Conservation (phyloP, 1,140 invertebrate species). For the Apocrypta bakeri region DNA sequence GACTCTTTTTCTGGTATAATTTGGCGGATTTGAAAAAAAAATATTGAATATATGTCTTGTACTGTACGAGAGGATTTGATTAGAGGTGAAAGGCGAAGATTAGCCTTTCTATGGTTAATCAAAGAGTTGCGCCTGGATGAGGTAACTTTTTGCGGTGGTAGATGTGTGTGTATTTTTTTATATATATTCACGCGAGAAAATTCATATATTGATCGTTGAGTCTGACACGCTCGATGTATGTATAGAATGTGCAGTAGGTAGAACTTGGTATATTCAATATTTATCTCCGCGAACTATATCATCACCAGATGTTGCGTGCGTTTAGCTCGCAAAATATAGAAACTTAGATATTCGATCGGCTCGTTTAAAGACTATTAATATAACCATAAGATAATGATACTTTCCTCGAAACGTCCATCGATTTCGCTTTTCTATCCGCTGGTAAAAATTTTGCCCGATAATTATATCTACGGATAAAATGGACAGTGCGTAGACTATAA, state of each 20-base stretch:
- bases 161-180: background rate
- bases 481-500: too few species aligned
- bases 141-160: background rate
- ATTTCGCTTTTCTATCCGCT: background rate
- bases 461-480: too few species aligned
- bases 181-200: background rate
- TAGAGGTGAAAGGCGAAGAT: background rate
- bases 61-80: too few species aligned
- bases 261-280: background rate
- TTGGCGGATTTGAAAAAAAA: too few species aligned
- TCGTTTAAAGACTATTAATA: background rate
- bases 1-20: too few species aligned
- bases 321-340: background rate
- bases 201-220: background rate
- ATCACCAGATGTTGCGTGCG: background rate
- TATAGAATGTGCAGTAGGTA: background rate
- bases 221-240: background rate
- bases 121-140: too few species aligned
- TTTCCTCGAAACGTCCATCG: slow-evolving; percentile 18
- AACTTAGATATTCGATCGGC: background rate
- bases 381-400: slow-evolving; percentile 4
- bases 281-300: background rate
- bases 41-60: too few species aligned
- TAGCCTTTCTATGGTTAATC: too few species aligned
- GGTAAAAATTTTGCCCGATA: too few species aligned